A percentile compares a stretch with the other conserved stretches of the same genome.
Conservation (phyloP, 2,113 vertebrate species). For the Salvelinus namaycush region DNA sequence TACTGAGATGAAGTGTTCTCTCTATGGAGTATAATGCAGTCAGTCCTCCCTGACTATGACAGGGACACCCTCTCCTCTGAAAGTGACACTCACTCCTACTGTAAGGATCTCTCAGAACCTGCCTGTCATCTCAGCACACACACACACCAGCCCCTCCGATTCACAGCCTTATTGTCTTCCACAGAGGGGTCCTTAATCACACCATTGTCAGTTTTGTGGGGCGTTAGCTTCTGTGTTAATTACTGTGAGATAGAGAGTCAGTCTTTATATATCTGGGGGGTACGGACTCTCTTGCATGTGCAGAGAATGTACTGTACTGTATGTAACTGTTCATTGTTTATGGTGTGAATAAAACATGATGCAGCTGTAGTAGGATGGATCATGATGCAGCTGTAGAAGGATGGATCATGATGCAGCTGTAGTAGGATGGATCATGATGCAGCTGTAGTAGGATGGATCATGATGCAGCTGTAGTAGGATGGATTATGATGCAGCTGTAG, state of each 20-base stretch:
- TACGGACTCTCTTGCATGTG: neutral
- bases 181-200: neutral
- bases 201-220: neutral
- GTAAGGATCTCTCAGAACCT: neutral
- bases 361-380: too few relatives aligned
- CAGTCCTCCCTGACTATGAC: neutral
- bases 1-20: neutral
- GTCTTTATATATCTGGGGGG: neutral
- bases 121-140: too few relatives aligned
- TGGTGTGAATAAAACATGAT: neutral
- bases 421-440: too few relatives aligned
- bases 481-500: too few relatives aligned
- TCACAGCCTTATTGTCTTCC: neutral
- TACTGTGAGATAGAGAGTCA: neutral
- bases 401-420: too few relatives aligned
- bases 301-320: neutral
- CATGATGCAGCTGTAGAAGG: too few relatives aligned
- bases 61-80: neutral
- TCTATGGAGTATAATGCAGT: neutral
- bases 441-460: too few relatives aligned
- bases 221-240: neutral
- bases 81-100: neutral
- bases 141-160: too few relatives aligned
- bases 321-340: neutral
- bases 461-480: too few relatives aligned